A percentile compares a stretch with the other conserved stretches of the same genome.
These are phyloP conservation scores for Danio kyathit DNA, from an alignment of 2,797 vertebrate species.

Conservation along the genomic window DNA sequence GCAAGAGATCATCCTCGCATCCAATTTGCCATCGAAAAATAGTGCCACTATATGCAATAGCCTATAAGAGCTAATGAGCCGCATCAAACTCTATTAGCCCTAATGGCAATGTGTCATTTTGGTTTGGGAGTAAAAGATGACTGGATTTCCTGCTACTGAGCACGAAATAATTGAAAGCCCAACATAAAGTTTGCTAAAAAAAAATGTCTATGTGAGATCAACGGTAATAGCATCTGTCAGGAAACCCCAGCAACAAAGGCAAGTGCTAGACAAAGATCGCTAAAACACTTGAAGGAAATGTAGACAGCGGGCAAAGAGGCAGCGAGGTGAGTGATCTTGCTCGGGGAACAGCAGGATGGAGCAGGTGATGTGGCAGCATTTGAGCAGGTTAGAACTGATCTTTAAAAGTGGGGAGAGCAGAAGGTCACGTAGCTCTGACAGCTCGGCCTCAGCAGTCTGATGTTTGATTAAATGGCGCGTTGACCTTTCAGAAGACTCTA, in stretches of 20 bases:
- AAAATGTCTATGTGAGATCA: conserved; percentile 61
- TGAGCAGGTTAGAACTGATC: conserved; percentile 74
- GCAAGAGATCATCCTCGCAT: conserved; percentile 75
- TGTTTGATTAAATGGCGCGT: conserved; percentile 81
- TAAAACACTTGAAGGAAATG: conserved; percentile 22
- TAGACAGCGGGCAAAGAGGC: conserved; percentile 2
- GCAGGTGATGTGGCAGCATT: conserved; percentile 5
- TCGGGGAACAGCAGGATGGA: conserved; percentile 21
- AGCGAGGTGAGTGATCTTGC: conserved; percentile 15
- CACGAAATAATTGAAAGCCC: conserved; percentile 44
- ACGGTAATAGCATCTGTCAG: conserved; percentile 58
- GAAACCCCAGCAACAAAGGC: background rate
- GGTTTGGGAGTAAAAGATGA: conserved; percentile 56
- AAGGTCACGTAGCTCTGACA: conserved; percentile 71
- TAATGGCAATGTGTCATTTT: conserved; percentile 68
- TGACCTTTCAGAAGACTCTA: conserved; percentile 80
- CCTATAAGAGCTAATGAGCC: conserved; percentile 77
- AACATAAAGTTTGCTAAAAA: conserved; percentile 31
- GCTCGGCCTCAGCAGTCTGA: conserved; percentile 68
- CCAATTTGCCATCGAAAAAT: conserved; percentile 80
- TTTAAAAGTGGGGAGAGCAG: conserved; percentile 74
- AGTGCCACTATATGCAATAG: conserved; percentile 66
- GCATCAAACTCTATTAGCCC: conserved; percentile 76
- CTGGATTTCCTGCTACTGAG: conserved; percentile 55
- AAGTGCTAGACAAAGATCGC: conserved; percentile 22